Base-by-base conservation (phyloP, 1,140 invertebrate species). In the Gryon sp. region DNA sequence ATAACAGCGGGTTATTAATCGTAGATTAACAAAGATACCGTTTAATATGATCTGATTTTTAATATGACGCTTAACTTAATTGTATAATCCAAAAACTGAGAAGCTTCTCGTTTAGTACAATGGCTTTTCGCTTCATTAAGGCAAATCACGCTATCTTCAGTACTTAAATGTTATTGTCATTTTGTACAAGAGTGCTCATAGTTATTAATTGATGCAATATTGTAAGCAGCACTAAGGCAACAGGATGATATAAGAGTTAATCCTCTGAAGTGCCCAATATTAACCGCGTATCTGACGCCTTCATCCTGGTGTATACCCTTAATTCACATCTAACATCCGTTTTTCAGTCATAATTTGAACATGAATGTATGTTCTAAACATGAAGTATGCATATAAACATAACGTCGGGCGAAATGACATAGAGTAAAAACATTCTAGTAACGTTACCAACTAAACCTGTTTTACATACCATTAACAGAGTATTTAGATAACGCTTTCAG, bases 181-280 rank as follows among this genome's bases (percentile, higher is more conserved):
- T 65, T 41, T 26, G 52, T 43, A 62, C 52, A 36, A 45, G 41
- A 75, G 57, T 72, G 34, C 68, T 79, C 68, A 66, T 41, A 30
- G 55, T 74, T 80, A 80, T 80, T 80, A 80, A 80, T 80, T 79
- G 79, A 68, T 62, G 76, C 69, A 79, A 76, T 80, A 79, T 76
- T 72, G 73, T 69, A 74, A 69, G 60, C 65, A 68, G 32, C 12
- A 43, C 50, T 9, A 34, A 74, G 59, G 45, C 65, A 72, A 74
- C 66, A 40, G 72, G 53, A 69, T 78, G 79, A 80, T 80, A 63
- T 78, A 80, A 78, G 79, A 80, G 76, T 80, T 78, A 78, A 80
- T 80, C 74, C 73, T 79, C 73, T 22, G 52, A 65, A 79, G 78
- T 76, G 69, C 78, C 45, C 68, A 46, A 74, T 79, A 76, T 60